phyloP scores from a whole-genome alignment of 2,888 invertebrate species.

The Tetheella fluctuosa region DNA sequence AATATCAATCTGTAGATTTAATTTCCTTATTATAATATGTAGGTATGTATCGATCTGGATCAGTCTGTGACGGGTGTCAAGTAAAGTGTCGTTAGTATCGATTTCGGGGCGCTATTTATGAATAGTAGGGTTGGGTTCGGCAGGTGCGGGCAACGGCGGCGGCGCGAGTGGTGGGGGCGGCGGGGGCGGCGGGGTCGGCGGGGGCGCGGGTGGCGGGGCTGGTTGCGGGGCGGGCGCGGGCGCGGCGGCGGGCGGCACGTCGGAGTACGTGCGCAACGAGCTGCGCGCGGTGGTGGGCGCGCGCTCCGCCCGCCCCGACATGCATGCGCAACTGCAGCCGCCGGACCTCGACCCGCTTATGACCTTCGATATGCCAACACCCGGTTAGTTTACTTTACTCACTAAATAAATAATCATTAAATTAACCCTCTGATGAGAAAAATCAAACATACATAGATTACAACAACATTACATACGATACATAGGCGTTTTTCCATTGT shows the following conservation, averaged over 20 bases:
- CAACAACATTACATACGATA: neutral
- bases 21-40: neutral
- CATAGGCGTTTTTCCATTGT: neutral
- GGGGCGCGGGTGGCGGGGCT: constrained; percentile 90
- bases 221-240: constrained; percentile 68
- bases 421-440: too few species aligned
- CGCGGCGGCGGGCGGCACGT: constrained; percentile 84
- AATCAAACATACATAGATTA: too few species aligned
- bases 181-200: constrained; percentile 32
- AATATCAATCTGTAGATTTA: neutral
- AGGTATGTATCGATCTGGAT: neutral
- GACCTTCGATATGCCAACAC: constrained; percentile 87
- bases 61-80: neutral
- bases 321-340: constrained; percentile 77
- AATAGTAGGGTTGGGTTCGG: constrained; percentile 17
- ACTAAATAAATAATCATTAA: neutral
- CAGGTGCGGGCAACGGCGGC: constrained; percentile 53
- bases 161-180: constrained; percentile 35
- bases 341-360: constrained; percentile 89
- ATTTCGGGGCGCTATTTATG: neutral
- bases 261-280: constrained; percentile 96
- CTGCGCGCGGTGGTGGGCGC: constrained; percentile 94
- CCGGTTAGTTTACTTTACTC: constrained; percentile 65
- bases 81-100: neutral
- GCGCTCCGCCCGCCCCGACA: constrained; percentile 85